Evolutionary conservation across 1,140 invertebrate genomes (phyloP).

Genomic region (Plectus sambesii): DNA sequence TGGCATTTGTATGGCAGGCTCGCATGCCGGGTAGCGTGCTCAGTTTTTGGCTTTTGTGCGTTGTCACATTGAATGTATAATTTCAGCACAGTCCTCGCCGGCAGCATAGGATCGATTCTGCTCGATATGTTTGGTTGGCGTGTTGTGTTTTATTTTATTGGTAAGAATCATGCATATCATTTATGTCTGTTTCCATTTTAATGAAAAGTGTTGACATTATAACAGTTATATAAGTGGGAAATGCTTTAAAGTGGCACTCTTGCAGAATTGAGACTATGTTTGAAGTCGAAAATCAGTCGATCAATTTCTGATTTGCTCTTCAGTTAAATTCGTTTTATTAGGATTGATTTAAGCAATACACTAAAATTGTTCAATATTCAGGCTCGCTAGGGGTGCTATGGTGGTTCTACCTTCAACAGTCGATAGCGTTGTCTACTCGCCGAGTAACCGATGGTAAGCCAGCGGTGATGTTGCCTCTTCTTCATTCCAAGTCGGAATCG

Average conservation of each 20-base stretch:
- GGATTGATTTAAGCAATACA: too few relatives aligned
- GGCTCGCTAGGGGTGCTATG: conserved; percentile 53
- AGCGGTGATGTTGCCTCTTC: conserved; percentile 19
- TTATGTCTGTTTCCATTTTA: conserved; percentile 21
- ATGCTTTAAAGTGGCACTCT: too few relatives aligned
- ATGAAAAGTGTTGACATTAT: too few relatives aligned
- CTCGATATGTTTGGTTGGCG: conserved; percentile 60
- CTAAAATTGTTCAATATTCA: too few relatives aligned
- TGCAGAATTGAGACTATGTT: too few relatives aligned
- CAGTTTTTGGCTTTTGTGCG: conserved; percentile 11
- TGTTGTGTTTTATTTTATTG: conserved; percentile 59
- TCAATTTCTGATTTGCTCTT: conserved; percentile 22
- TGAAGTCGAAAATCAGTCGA: too few relatives aligned
- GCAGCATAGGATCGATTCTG: conserved; percentile 59
- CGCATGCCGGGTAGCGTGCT: conserved; percentile 50
- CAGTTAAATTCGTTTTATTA: conserved; percentile 10
- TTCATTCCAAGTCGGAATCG: conserved; percentile 14
- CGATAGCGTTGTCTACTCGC: conserved; percentile 25
- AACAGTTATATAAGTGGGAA: too few relatives aligned
- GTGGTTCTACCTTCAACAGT: conserved; percentile 51
- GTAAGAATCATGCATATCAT: too few relatives aligned
- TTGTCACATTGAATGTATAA: conserved; percentile 34
- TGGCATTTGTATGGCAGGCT: conserved; percentile 58
- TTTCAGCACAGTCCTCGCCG: conserved; percentile 58
- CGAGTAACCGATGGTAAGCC: conserved; percentile 4